Percentiles rank a stretch among this genome's conserved stretches.
Evolutionary conservation across 2,113 vertebrate species (phyloP).

Genomic region (Aptenodytes forsteri): DNA sequence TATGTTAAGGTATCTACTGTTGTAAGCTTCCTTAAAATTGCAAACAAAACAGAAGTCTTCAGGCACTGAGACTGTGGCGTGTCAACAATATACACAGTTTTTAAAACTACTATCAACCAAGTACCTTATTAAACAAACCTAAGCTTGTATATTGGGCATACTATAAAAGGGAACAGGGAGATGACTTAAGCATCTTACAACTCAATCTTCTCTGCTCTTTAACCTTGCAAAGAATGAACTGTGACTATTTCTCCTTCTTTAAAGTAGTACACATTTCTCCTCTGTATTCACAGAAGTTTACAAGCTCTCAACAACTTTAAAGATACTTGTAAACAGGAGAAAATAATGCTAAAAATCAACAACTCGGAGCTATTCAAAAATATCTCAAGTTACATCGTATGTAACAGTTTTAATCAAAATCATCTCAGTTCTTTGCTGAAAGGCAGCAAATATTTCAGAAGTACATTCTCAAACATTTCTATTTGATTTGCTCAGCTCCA

Average conservation of each 20-base stretch:
- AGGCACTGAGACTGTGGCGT: background rate
- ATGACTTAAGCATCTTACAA: background rate
- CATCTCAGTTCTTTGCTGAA: background rate
- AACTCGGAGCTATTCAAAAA: background rate
- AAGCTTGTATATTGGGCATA: background rate
- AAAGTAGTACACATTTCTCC: background rate
- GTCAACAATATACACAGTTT: background rate
- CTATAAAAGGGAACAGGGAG: background rate
- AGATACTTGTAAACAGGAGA: background rate
- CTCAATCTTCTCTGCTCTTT: background rate
- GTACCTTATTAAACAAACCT: background rate
- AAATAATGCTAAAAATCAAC: background rate
- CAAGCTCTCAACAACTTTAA: background rate
- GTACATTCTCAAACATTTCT: background rate
- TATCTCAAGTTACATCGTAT: background rate
- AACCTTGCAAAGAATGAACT: background rate
- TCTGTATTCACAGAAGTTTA: background rate
- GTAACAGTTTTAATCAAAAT: background rate
- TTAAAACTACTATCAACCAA: background rate
- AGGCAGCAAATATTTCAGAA: background rate
- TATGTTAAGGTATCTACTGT: background rate
- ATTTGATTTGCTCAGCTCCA: background rate
- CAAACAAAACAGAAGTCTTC: background rate
- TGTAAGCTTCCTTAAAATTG: background rate
- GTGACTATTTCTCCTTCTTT: background rate